A percentile compares a stretch with the other conserved stretches of the same genome.
Conservation (phyloP, 2,797 vertebrate genomes). For the Simalia tracyae region DNA sequence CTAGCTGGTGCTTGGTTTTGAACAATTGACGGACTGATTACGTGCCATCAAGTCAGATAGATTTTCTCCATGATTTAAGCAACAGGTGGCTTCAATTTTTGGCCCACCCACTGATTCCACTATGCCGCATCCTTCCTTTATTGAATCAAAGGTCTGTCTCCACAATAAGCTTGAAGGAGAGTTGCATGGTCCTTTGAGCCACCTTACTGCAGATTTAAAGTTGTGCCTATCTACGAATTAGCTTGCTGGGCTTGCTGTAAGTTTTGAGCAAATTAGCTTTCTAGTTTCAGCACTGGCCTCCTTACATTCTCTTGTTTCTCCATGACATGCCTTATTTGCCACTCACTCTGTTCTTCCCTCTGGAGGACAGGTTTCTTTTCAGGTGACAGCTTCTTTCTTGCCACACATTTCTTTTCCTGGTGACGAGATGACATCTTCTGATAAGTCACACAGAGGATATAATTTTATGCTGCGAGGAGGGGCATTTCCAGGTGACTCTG, state of each 20-base stretch:
- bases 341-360: background rate
- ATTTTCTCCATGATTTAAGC: background rate
- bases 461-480: slow-evolving; percentile 27
- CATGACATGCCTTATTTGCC: background rate
- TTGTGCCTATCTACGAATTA: background rate
- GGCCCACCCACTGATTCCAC: background rate
- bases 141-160: background rate
- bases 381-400: fast-evolving
- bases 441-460: background rate
- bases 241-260: background rate
- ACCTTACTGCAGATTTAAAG: background rate
- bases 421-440: background rate
- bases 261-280: background rate
- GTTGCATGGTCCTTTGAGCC: too few species aligned
- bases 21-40: background rate
- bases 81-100: background rate
- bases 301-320: background rate
- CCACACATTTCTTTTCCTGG: background rate
- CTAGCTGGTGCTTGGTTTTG: background rate
- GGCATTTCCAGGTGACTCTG: slow-evolving; percentile 51
- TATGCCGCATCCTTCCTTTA: background rate
- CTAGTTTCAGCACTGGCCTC: background rate
- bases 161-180: too few species aligned
- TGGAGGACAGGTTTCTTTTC: background rate
- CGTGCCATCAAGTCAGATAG: background rate